A percentile compares a stretch with the other conserved stretches of the same genome.
Conservation (phyloP, 2,797 vertebrate species). For the Hypotaenidia philippensis region DNA sequence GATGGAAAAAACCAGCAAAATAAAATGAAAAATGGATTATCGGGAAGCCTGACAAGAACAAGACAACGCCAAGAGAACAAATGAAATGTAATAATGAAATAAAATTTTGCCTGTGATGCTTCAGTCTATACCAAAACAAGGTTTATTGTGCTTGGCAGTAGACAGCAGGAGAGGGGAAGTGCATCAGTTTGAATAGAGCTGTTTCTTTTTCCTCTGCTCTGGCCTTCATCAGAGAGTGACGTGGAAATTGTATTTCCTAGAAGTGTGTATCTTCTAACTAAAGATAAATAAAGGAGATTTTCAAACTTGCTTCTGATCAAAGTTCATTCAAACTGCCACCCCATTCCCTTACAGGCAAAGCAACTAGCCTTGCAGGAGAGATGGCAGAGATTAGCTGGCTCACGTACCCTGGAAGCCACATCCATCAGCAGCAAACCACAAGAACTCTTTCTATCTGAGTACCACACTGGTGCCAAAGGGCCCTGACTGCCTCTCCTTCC, state of each 20-base stretch:
- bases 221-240: neutral
- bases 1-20: slow-evolving; percentile 39
- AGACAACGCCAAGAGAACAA: slow-evolving; percentile 67
- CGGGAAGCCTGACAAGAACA: slow-evolving; percentile 61
- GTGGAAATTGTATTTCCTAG: neutral
- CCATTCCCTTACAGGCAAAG: neutral
- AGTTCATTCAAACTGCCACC: neutral
- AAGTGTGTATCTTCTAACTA: neutral
- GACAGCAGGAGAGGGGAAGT: neutral
- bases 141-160: slow-evolving; percentile 31
- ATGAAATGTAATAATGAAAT: slow-evolving; percentile 71
- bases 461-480: neutral
- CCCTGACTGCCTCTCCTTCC: neutral
- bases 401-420: rapidly evolving
- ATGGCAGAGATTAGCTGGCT: neutral
- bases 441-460: neutral
- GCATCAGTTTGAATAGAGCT: neutral
- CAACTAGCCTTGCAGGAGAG: neutral
- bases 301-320: neutral
- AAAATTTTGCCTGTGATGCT: slow-evolving; percentile 47
- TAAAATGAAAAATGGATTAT: slow-evolving; percentile 73
- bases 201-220: neutral
- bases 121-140: slow-evolving; percentile 46
- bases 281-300: neutral
- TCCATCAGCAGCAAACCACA: neutral